Evolutionary conservation across 2,113 vertebrate species (phyloP).

Genomic region (Nyctereutes procyonoides): DNA sequence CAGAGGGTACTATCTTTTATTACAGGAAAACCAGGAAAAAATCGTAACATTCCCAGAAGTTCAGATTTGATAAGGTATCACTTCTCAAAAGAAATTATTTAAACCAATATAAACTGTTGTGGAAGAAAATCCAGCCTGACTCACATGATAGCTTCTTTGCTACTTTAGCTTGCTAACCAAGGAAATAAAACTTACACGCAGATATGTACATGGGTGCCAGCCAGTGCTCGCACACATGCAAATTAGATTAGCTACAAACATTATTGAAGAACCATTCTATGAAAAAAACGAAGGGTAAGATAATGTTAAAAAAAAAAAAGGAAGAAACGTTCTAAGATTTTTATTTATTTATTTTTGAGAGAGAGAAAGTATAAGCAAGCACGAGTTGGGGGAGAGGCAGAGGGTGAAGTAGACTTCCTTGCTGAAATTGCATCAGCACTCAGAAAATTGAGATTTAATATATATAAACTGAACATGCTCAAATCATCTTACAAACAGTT

Average conservation of each 20-base stretch:
- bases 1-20: background rate
- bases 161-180: constrained; percentile 1
- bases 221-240: background rate
- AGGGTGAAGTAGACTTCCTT: background rate
- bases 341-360: no score
- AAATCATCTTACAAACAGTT: constrained; percentile 17
- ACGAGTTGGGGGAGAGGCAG: no score
- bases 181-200: background rate
- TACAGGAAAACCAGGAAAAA: background rate
- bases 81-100: background rate
- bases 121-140: background rate
- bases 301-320: background rate
- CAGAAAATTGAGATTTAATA: constrained; percentile 10
- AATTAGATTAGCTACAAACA: background rate
- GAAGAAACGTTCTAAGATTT: no score
- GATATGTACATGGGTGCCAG: background rate
- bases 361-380: no score
- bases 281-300: background rate
- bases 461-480: background rate
- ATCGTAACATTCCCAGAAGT: background rate
- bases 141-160: background rate
- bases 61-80: background rate
- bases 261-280: background rate
- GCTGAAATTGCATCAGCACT: background rate
- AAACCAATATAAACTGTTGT: background rate